Evolutionary conservation across 2,888 invertebrate genomes (phyloP), one percentile per base, ranked within the genome.

Genomic region (Cenopis cana): DNA sequence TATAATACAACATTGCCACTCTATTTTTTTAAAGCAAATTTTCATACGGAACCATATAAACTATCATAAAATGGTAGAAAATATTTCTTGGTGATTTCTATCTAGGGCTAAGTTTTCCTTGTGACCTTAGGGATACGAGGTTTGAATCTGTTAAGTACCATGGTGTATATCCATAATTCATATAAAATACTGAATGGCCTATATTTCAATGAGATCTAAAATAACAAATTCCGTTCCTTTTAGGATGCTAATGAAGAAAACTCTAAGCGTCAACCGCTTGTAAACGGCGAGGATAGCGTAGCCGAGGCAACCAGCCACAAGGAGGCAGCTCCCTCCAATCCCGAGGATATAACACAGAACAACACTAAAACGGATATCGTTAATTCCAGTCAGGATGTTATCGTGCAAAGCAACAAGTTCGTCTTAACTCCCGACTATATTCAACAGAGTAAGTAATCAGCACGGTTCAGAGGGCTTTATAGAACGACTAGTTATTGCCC

Each of bases 391-490:
- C 84, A 81, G 67, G 89, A 87, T 59, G 84, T 79, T 55, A 24
- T 70, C 41, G 76, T 82, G 17, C 89, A 85, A 75, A 82, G 77
- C 81, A 93, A 90, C 79, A 90, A 97, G 90, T 98, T 98, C 91
- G 96, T 98, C 78, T 95, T 98, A 74, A 98, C 98, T 14, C 97
- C 98, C 68, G 98, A 98, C 89, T 98, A 98, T 84, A 98, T 98
- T 79, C 98, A 98, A 87, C 98, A 98, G 95, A 98, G 98, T 97
- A 94, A 95, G 96, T 95, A 54, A 38, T n/a, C 46, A 46, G 14
- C 5, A n/a, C 6, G n/a, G 8, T 14, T 8, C n/a, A 4, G n/a
- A n/a, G 46, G n/a, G n/a, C n/a, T n/a, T 46, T n/a, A n/a, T 46
- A 46, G 46, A 46, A 8, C 46, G 46, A 46, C 14, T 4, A 14